These are phyloP conservation scores for Pipistrellus kuhlii DNA, from an alignment of 2,797 vertebrate species.

Conservation along the genomic window DNA sequence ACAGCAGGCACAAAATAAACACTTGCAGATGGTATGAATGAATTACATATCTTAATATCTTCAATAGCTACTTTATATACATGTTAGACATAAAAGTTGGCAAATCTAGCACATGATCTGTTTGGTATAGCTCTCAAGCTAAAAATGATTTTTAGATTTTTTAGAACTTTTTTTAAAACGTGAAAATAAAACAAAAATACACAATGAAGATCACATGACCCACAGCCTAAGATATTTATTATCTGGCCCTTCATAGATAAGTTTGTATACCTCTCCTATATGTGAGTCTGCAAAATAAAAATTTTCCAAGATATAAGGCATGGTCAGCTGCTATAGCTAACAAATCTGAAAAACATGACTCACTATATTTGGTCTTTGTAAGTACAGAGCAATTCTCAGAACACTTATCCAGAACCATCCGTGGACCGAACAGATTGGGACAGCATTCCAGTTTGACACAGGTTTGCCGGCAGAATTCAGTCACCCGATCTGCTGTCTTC, in stretches of 20 bases:
- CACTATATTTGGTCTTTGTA: constrained; percentile 99
- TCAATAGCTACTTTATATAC: background rate
- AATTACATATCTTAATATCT: background rate
- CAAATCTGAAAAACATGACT: constrained; percentile 80
- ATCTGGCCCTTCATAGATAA: constrained; percentile 19
- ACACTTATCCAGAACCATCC: constrained; percentile 97
- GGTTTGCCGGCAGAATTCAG: constrained; percentile 98
- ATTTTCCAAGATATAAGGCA: background rate
- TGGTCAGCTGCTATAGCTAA: constrained; percentile 7
- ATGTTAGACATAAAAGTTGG: background rate
- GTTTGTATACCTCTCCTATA: background rate
- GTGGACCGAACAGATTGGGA: constrained; percentile 97
- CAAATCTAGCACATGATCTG: background rate
- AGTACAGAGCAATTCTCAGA: constrained; percentile 99
- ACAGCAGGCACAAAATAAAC: constrained; percentile 3
- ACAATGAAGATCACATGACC: background rate
- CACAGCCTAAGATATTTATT: constrained; percentile 26
- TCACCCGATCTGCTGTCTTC: constrained; percentile 95
- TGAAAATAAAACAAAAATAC: constrained; percentile 56
- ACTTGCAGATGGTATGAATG: background rate
- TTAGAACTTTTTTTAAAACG: constrained; percentile 58
- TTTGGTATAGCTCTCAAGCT: background rate
- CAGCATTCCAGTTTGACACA: constrained; percentile 98
- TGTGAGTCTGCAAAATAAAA: constrained; percentile 33
- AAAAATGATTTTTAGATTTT: constrained; percentile 42